These are phyloP conservation scores for Drosophila helvetica DNA, from an alignment of 2,888 invertebrate genomes.

Conservation along the genomic window DNA sequence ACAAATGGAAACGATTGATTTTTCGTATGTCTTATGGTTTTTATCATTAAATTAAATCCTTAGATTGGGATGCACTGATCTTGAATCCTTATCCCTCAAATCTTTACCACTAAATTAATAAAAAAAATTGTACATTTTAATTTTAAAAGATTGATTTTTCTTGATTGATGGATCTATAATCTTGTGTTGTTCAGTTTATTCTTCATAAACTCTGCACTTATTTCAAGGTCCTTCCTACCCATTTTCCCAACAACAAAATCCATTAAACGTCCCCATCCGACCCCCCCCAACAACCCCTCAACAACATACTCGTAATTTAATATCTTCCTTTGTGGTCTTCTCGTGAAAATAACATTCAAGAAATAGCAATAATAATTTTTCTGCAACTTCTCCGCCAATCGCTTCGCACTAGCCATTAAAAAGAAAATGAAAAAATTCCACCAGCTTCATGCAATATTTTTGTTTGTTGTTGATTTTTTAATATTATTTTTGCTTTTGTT, in stretches of 20 bases:
- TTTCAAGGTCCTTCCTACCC: neutral
- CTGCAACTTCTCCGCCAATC: neutral
- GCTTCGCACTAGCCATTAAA: constrained; percentile 2
- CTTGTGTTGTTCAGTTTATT: neutral
- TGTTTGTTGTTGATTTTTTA: constrained; percentile 1
- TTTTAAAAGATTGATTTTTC: neutral
- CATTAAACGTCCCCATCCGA: neutral
- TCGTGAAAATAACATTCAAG: neutral
- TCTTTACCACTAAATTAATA: too few relatives aligned
- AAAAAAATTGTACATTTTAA: too few relatives aligned
- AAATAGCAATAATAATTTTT: constrained; percentile 4
- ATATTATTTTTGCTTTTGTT: constrained; percentile 14
- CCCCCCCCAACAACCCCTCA: neutral
- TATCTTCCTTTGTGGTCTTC: constrained; percentile 1
- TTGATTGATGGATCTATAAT: neutral
- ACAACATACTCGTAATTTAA: neutral
- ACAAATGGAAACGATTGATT: neutral
- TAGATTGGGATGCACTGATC: too few relatives aligned
- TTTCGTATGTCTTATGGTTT: too few relatives aligned
- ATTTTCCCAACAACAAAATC: neutral
- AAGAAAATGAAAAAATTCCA: constrained; percentile 14
- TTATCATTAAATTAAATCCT: too few relatives aligned
- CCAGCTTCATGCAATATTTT: constrained; percentile 10
- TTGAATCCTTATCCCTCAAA: too few relatives aligned
- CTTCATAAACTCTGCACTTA: neutral